Conservation (phyloP, 30 jellyfish, hydroid and myxozoan species). For the Morbakka virulenta region DNA sequence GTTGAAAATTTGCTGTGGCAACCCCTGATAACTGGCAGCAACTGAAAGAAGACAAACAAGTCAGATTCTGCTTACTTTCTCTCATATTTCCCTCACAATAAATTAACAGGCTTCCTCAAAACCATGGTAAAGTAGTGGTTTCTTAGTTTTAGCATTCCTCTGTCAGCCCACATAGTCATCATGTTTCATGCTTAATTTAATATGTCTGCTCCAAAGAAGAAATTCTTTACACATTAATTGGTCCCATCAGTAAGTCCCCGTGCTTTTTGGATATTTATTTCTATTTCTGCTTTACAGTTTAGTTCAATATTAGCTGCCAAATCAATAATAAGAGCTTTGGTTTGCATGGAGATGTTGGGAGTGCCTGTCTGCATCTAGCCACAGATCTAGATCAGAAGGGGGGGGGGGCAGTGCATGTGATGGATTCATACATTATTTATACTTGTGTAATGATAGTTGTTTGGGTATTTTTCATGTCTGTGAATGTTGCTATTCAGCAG, state of each 20-base stretch:
- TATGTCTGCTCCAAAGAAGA: conserved; percentile 39
- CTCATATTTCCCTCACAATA: conserved; percentile 17
- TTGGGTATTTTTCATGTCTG: too few species aligned
- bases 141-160: conserved; percentile 22
- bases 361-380: conserved; percentile 26
- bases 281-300: neutral
- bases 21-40: too few species aligned
- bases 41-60: too few species aligned
- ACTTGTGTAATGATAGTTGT: too few species aligned
- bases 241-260: conserved; percentile 10
- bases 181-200: conserved; percentile 19
- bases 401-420: too few species aligned
- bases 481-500: too few species aligned
- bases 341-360: conserved; percentile 18
- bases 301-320: conserved; percentile 30
- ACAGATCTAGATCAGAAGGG: too few species aligned
- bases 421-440: too few species aligned
- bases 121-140: conserved; percentile 33
- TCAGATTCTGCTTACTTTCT: neutral
- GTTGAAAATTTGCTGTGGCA: too few species aligned
- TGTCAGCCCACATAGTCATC: conserved; percentile 38
- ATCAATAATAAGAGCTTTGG: conserved; percentile 16
- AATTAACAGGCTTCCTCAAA: conserved; percentile 27
- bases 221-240: conserved; percentile 9
- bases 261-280: conserved; percentile 1